Conservation (phyloP, 2,888 invertebrate genomes). For the Apodemia zela region DNA sequence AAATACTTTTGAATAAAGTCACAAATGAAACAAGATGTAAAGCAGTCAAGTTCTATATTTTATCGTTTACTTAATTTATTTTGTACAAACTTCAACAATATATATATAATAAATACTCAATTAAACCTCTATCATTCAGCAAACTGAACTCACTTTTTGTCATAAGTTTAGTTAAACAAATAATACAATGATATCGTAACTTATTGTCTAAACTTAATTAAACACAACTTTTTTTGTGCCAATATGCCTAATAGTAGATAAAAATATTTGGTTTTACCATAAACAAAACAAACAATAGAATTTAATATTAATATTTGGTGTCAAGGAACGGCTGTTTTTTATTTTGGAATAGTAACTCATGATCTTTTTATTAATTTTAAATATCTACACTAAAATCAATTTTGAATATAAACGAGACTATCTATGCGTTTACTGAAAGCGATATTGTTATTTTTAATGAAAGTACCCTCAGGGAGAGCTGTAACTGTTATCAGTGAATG, state of each 20-base stretch:
- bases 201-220: slow-evolving; percentile 81
- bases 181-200: slow-evolving; percentile 76
- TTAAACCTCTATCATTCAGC: slow-evolving; percentile 80
- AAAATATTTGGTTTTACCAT: slow-evolving; percentile 75
- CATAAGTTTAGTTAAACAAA: slow-evolving; percentile 75
- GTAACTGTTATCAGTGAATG: background rate
- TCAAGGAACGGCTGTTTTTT: slow-evolving; percentile 32
- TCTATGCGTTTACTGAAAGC: slow-evolving; percentile 1
- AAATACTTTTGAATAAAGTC: background rate
- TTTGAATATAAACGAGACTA: slow-evolving; percentile 1
- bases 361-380: slow-evolving; percentile 4
- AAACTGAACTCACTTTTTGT: slow-evolving; percentile 81
- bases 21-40: slow-evolving; percentile 60
- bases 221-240: slow-evolving; percentile 81
- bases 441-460: too few species aligned
- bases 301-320: slow-evolving; percentile 28
- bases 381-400: slow-evolving; percentile 6
- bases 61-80: slow-evolving; percentile 82
- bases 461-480: background rate
- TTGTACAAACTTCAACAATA: slow-evolving; percentile 83
- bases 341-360: background rate
- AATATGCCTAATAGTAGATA: slow-evolving; percentile 78
- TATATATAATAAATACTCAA: slow-evolving; percentile 81
- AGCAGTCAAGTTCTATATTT: slow-evolving; percentile 82
- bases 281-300: slow-evolving; percentile 37